These are phyloP conservation scores for Cavia porcellus DNA, from an alignment of 2,113 vertebrate species.

Conservation along the genomic window DNA sequence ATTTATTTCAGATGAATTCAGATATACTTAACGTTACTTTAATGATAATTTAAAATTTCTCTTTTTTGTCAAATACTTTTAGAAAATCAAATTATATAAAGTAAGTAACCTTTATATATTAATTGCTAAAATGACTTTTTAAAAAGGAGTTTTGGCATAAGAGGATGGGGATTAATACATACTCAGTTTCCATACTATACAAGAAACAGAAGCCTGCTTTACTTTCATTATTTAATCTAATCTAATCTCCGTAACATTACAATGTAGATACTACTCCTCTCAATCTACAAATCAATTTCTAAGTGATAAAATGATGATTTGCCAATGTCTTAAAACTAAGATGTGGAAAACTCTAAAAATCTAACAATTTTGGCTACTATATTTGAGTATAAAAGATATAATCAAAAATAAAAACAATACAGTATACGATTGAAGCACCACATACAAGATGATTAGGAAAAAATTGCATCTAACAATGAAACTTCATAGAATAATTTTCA, in stretches of 20 bases:
- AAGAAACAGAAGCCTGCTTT: not conserved
- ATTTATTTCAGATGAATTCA: conserved; percentile 29
- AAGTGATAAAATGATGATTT: not conserved
- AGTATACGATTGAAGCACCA: conserved; percentile 19
- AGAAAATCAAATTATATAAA: not conserved
- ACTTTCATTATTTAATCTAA: conserved; percentile 39
- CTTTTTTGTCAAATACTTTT: conserved; percentile 10
- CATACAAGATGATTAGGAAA: not conserved
- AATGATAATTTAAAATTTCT: conserved; percentile 26
- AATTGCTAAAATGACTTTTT: not conserved
- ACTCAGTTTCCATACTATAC: not conserved
- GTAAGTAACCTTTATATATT: conserved; percentile 1
- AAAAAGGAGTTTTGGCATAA: conserved; percentile 30
- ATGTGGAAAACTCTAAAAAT: not conserved
- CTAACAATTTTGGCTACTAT: not conserved
- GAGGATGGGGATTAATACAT: not conserved
- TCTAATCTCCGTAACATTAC: not conserved
- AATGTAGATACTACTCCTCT: not conserved
- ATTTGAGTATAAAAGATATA: not conserved
- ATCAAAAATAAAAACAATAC: not conserved
- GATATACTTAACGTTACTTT: not conserved
- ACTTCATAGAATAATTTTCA: conserved; percentile 20
- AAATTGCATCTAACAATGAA: not conserved
- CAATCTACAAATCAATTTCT: not conserved
- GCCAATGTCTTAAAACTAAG: not conserved